Percentiles rank a stretch among this genome's conserved stretches.
phyloP scores from a whole-genome alignment of 2,888 invertebrate genomes.

The Camptogramma bilineatum region DNA sequence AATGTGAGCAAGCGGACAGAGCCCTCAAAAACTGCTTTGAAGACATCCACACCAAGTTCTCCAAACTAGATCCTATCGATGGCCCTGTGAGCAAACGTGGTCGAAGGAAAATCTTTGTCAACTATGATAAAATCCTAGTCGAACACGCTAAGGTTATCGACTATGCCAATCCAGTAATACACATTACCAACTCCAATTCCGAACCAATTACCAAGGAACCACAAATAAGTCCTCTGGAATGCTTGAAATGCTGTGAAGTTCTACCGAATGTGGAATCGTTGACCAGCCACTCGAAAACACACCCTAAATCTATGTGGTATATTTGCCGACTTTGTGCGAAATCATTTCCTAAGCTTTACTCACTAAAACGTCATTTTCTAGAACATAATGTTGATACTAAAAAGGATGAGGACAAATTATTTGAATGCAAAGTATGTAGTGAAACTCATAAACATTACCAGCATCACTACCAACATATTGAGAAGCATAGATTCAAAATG shows the following conservation, averaged over 20 bases:
- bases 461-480: conserved; percentile 68
- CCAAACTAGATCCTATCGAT: conserved; percentile 71
- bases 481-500: conserved; percentile 74
- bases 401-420: conserved; percentile 40
- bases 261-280: conserved; percentile 64
- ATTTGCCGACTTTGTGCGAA: conserved; percentile 71
- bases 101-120: conserved; percentile 67
- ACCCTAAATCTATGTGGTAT: conserved; percentile 76
- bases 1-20: conserved; percentile 70
- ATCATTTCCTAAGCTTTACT: conserved; percentile 65
- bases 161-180: conserved; percentile 72
- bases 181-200: conserved; percentile 61
- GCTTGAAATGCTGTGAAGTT: conserved; percentile 71
- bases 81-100: conserved; percentile 61
- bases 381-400: neutral
- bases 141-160: conserved; percentile 68
- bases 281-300: conserved; percentile 67
- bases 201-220: conserved; percentile 48
- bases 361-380: conserved; percentile 61
- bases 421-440: conserved; percentile 65
- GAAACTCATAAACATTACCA: conserved; percentile 50
- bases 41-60: conserved; percentile 71
- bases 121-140: conserved; percentile 61
- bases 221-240: conserved; percentile 62
- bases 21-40: conserved; percentile 73